Conservation (phyloP, 2,888 invertebrate genomes). For the Ametastegia equiseti region DNA sequence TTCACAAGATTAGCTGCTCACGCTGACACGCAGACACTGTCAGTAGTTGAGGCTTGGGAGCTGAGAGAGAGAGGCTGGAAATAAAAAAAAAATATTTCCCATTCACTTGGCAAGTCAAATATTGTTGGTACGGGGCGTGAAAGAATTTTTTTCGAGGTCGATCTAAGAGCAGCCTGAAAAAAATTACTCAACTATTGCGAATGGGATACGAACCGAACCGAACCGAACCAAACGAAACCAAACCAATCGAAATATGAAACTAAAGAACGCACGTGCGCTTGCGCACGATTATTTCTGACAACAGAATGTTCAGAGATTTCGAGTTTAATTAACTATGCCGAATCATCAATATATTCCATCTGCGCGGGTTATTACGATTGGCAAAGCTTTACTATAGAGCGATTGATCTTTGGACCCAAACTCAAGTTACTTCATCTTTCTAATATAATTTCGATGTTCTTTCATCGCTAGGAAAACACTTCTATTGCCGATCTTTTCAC, state of each 20-base stretch:
- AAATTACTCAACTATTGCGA: conserved; percentile 35
- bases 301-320: neutral
- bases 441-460: neutral
- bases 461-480: neutral
- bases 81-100: neutral
- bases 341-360: neutral
- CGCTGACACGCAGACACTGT: neutral
- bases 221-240: too few species aligned
- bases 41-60: neutral
- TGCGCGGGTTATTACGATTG: neutral
- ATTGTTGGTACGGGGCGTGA: conserved; percentile 8
- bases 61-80: neutral
- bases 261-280: neutral
- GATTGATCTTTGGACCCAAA: conserved; percentile 27
- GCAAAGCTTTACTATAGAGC: neutral
- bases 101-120: conserved; percentile 1
- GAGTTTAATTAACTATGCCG: conserved; percentile 1
- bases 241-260: too few species aligned
- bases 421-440: conserved; percentile 1
- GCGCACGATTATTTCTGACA: neutral
- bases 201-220: neutral
- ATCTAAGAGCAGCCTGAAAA: neutral
- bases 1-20: too few species aligned
- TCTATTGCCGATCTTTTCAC: neutral
- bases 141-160: conserved; percentile 30